Evolutionary conservation across 2,113 vertebrate species (phyloP), one percentile per base, ranked within the genome.

Genomic region (Phainopepla nitens): DNA sequence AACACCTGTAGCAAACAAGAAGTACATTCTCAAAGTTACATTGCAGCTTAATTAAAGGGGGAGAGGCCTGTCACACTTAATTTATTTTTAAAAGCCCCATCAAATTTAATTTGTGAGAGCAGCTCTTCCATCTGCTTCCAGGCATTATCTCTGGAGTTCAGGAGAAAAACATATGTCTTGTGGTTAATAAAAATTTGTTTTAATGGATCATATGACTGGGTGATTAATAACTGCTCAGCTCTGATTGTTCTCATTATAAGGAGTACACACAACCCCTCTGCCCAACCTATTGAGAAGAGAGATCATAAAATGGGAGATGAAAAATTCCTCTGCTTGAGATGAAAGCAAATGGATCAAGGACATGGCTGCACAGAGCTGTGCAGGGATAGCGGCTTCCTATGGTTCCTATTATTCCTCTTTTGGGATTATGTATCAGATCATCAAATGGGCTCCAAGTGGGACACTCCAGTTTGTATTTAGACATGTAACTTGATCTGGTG

Each of bases 121-220:
- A 69, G 42, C 76, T 95, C 89, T 94, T 88, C 96, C 96, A 83
- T 95, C 90, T 97, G 96, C 66, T 97, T 96, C 94, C 78, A 82
- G 50, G 73, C 96, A 96, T 97, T 97, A 96, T 97, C 96, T 97
- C 66, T 89, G 88, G 87, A 95, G 96, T 97, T 97, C 87, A 91
- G 94, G 94, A 94, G 92, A 78, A 96, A 97, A 98, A 96, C 97
- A 94, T 94, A 91, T 94, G 97, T 90, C 90, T 97, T 96, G 96
- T 66, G 89, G 96, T 95, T 97, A 96, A 95, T 95, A 93, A 97
- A 96, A 87, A 79, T 96, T 96, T 89, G 75, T 94, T 97, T 93
- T 92, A 97, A 96, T 94, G 95, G 95, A 72, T 96, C 96, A 23
- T 96, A 94, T 96, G 95, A 91, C 95, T 61, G 96, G 92, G 87